Base-by-base conservation (phyloP, 1,140 invertebrate species). In the Drusus annulatus region DNA sequence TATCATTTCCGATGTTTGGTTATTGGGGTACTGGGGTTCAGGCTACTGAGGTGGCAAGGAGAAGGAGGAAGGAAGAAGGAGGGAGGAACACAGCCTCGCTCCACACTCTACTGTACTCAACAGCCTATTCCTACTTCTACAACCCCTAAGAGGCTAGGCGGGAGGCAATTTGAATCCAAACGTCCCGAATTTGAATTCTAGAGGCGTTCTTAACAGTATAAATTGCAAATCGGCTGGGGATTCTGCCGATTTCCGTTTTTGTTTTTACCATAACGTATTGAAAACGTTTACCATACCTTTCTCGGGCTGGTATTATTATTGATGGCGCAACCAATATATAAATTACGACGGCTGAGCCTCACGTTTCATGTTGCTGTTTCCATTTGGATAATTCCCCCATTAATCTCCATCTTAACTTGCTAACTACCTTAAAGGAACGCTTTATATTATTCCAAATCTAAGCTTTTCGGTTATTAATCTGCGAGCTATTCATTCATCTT, bases 91-190 rank as follows among this genome's bases (percentile, higher is more conserved):
- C 36, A 13, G 36, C 36, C 36, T 45, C 36, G 36, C 36, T 45
- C 36, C 36, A 13, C 36, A 45, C 36, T 45, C 36, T 1, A 45
- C 17, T 17, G 17, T 31, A 36, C 63, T 31, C 36, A 65, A 25
- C 28, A 25, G 21, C 4, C n/a, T 31, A 16, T 1, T 50, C 25
- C 36, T 17, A 6, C 23, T 23, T 45, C 75, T 13, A 60, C 52
- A 76, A 50, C 60, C 36, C 17, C 45, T 31, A 16, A 51, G 75
- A 50, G 58, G 52, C 56, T 74, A n/a, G 16, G 54, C 74, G 56
- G 60, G 75, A 76, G 60, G 58, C 60, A 78, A 78, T 78, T 78
- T 78, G 76, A 78, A 78, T 78, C 62, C 60, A 78, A 78, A 65
- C 62, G 76, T 68, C 28, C 60, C 45, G 62, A 78, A 78, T 78